Evolutionary conservation across 2,797 vertebrate species (phyloP), one percentile per base, ranked within the genome.

Genomic region (Myotis vivesi): DNA sequence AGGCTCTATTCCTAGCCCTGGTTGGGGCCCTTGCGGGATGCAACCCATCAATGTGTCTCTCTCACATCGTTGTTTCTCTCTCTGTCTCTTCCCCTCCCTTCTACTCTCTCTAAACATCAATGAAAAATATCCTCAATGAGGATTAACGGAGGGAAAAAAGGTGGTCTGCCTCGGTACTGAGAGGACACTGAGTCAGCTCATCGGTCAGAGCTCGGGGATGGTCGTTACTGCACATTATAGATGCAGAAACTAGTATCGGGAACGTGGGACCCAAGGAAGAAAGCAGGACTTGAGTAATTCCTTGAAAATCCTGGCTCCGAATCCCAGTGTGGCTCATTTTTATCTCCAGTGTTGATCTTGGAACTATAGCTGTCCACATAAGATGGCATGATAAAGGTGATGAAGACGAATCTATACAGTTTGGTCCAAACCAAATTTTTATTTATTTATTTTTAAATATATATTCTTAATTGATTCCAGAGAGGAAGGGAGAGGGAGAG

Each of bases 291-390:
- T 46, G 36, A 77, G 17, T 49, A 72, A 72, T 19, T 71, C 71
- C 8, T 33, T 49, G 77, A 79, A 64, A 41, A 13, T 62, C 15
- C 8, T 25, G 23, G 33, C 72, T 83, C 79, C 41, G 53, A 83
- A 68, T 11, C 55, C 73, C 87, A 46, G 62, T 25, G 64, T 51
- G 36, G 33, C 28, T 77, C 83, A 69, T 44, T 92, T 59, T 72
- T 69, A 6, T 90, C 46, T 76, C 86, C 71, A 23, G 6, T 41
- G 30, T 30, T 59, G 75, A 51, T 90, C 64, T 77, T 44, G 55
- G 2, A 3, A 79, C n/a, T 41, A 6, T 28, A 59, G 68, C 8
- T 75, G 33, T 44, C 72, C 77, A 59, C 12, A 23, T 83, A 59
- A 6, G 57, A 66, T 71, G 49, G 25, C 9, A 11, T 8, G 23